phyloP scores from a whole-genome alignment of 2,113 vertebrate genomes.

The Anser cygnoides region DNA sequence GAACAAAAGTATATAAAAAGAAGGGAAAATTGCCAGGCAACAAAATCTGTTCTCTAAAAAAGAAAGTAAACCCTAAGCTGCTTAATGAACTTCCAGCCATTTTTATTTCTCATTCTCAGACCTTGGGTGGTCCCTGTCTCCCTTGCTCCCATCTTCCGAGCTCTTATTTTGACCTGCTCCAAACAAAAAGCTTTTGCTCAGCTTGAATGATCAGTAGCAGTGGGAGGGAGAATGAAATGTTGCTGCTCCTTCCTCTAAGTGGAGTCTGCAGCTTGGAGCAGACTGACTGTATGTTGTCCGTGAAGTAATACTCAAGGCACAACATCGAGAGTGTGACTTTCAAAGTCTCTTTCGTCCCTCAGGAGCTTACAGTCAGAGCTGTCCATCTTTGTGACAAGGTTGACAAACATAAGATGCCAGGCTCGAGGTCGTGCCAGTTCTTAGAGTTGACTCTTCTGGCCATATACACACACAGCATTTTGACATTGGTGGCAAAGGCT shows the following conservation, averaged over 20 bases:
- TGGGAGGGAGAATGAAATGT: neutral
- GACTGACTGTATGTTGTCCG: neutral
- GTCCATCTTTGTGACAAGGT: neutral
- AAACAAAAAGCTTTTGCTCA: neutral
- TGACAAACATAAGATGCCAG: neutral
- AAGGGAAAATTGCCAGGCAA: neutral
- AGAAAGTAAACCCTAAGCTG: neutral
- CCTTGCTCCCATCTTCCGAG: neutral
- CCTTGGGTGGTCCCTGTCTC: neutral
- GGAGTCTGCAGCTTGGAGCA: neutral
- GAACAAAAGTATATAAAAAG: neutral
- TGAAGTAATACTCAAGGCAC: neutral
- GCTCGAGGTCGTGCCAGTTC: neutral
- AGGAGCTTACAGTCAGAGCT: neutral
- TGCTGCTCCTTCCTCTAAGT: neutral
- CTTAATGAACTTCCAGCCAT: neutral
- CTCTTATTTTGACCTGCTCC: neutral
- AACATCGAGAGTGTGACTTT: neutral
- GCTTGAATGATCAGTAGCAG: neutral
- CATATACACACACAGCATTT: neutral
- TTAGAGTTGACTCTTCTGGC: neutral
- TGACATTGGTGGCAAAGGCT: neutral
- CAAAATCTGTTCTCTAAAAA: neutral
- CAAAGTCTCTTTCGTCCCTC: neutral
- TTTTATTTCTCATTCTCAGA: neutral